Evolutionary conservation across 2,888 invertebrate genomes (phyloP), one percentile per base, ranked within the genome.

Genomic region (Drosophila algonquin): DNA sequence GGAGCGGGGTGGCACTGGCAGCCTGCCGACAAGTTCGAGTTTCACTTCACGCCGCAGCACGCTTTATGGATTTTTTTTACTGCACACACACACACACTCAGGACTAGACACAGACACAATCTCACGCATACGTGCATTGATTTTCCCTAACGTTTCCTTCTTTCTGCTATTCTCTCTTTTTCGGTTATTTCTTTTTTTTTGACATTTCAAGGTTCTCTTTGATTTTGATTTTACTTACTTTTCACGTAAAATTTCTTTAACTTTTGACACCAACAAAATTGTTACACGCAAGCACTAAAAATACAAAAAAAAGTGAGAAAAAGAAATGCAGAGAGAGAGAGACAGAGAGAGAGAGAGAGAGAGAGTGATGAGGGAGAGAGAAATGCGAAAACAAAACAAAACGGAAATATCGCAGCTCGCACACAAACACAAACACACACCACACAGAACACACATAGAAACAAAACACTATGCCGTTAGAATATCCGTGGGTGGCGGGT

Each of bases 271-370:
- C 73, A 73, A 59, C 32, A 35, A 80, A 72, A 68, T 56, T 60
- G 79, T 69, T 54, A 75, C 85, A 83, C 87, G 85, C 87, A 73
- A 83, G 35, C 80, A 85, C 76, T 72, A 80, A 75, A 80, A 77
- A 85, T 80, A 85, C 2, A 65, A 64, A 48, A 62, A 63, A 56
- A 60, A 67, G 69, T 48, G 35, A 52, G 50, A 63, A 5, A 63
- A 5, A 14, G 5, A 14, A 53, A 53, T 57, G 0, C 55, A 56
- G 52, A 48, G 16, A 21, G 14, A 21, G 44, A 64, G 47, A n/a
- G 18, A 40, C 32, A 64, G 47, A n/a, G 18, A 40, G 18, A n/a
- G n/a, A 56, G 52, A 48, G 16, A 21, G 14, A 21, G 44, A 64
- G 47, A n/a, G 18, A 40, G 18, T 24, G 24, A 27, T 55, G 32